Evolutionary conservation across 1,140 invertebrate species (phyloP).

Genomic region (Contarinia nasturtii): DNA sequence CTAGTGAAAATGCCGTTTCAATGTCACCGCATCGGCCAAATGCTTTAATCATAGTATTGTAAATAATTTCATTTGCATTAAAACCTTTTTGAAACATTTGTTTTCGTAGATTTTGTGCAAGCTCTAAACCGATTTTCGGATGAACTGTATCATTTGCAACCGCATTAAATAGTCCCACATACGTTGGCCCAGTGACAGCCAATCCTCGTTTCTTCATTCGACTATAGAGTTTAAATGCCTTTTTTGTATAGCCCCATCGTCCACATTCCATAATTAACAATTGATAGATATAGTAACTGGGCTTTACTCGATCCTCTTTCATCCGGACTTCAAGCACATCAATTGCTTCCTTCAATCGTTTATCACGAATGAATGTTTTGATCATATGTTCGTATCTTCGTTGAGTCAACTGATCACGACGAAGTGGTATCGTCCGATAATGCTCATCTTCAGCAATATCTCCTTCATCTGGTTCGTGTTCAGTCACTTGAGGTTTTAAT

Average conservation of each 20-base stretch:
- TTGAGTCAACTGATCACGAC: conserved; percentile 27
- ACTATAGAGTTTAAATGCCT: conserved; percentile 65
- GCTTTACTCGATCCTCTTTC: conserved; percentile 57
- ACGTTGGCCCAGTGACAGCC: conserved; percentile 43
- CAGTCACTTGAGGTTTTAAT: conserved; percentile 8
- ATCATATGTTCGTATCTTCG: conserved; percentile 47
- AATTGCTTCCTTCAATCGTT: conserved; percentile 49
- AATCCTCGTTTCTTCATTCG: conserved; percentile 58
- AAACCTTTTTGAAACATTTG: conserved; percentile 47
- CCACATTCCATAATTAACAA: conserved; percentile 64
- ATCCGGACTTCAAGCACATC: conserved; percentile 52
- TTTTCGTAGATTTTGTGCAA: conserved; percentile 41
- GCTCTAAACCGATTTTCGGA: conserved; percentile 35
- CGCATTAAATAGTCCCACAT: conserved; percentile 72
- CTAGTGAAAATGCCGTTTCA: conserved; percentile 51
- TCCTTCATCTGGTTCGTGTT: conserved; percentile 24
- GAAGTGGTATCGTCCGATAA: conserved; percentile 23
- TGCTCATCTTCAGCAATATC: conserved; percentile 34
- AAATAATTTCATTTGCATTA: conserved; percentile 53
- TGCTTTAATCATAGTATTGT: conserved; percentile 78
- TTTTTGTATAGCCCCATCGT: conserved; percentile 57
- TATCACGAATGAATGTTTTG: conserved; percentile 37
- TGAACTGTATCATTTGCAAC: conserved; percentile 58
- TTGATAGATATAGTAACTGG: conserved; percentile 58
- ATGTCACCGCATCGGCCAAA: conserved; percentile 67